These are phyloP conservation scores for Holothuria glaberrima DNA, from an alignment of 35 echinoderm and acorn worm species.

Conservation along the genomic window DNA sequence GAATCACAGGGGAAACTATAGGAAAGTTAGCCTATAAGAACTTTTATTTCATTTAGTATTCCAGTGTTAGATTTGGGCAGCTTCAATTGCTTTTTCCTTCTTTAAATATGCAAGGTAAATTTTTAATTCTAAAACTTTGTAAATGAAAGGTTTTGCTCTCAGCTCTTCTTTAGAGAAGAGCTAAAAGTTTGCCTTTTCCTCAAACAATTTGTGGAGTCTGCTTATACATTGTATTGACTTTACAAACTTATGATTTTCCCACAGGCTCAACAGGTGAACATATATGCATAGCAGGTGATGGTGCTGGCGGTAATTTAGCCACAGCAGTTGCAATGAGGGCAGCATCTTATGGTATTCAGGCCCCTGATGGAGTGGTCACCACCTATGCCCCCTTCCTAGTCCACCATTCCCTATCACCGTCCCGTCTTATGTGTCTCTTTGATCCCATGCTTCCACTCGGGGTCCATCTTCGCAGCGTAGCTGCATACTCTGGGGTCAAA, in stretches of 20 bases:
- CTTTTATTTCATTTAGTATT: too few species aligned
- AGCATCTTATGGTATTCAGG: slow-evolving; percentile 93
- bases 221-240: too few species aligned
- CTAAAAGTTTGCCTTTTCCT: too few species aligned
- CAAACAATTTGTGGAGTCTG: too few species aligned
- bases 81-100: too few species aligned
- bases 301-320: slow-evolving; percentile 91
- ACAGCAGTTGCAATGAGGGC: slow-evolving; percentile 95
- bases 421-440: slow-evolving; percentile 80
- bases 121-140: too few species aligned
- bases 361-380: slow-evolving; percentile 82
- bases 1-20: too few species aligned
- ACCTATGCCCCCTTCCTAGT: slow-evolving; percentile 82
- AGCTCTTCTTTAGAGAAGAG: too few species aligned
- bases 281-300: slow-evolving; percentile 91
- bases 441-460: slow-evolving; percentile 94
- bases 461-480: slow-evolving; percentile 71
- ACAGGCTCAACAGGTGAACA: slow-evolving; percentile 94
- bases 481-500: slow-evolving; percentile 86
- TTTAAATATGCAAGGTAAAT: too few species aligned
- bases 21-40: too few species aligned
- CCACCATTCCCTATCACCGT: slow-evolving; percentile 82
- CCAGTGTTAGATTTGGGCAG: too few species aligned
- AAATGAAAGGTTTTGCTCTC: too few species aligned
- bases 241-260: neutral